Evolutionary conservation across 2,888 invertebrate genomes (phyloP), one percentile per base, ranked within the genome.

Genomic region (Charanyca ferruginea): DNA sequence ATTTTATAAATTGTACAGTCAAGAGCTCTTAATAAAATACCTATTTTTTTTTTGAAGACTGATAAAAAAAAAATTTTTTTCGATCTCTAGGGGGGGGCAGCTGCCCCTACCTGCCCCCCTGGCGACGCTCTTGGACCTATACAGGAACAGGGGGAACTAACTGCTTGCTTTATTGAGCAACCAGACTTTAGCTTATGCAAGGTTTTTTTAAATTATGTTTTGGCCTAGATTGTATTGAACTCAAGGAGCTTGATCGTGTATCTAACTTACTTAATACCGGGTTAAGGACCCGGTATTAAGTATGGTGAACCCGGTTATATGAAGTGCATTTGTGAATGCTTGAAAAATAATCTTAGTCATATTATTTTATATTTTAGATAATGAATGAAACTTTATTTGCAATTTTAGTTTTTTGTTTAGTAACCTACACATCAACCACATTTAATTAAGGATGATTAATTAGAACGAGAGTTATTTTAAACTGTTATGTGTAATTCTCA

Each of bases 141-240:
- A 7, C n/a, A 3, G 25, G 11, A 11, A 35, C 0, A 32, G 7
- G 22, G 6, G 6, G 8, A 16, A 8, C 25, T 16, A 16, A 16
- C 13, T 2, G 9, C 9, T 41, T 20, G 6, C 38, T 32, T 20
- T 11, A 23, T 20, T 51, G 22, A 9, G 1, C 32, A 32, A 32
- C 1, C 22, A 32, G 1, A 23, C 32, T 16, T 42, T n/a, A n/a
- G 28, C n/a, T n/a, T 13, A 0, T 32, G 32, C 41, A 16, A 48
- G n/a, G 23, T 42, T n/a, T 65, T 18, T 25, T 32, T n/a, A 3
- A 16, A 48, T n/a, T n/a, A 35, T 35, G 18, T 48, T 49, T 69
- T 49, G 20, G 61, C 62, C 35, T 68, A 69, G 68, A 48, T 61
- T 51, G 20, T 42, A 13, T 67, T 51, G 35, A 42, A 53, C 22